Base-by-base conservation (phyloP, 2,113 vertebrate species). In the Phylloscopus trochiloides region DNA sequence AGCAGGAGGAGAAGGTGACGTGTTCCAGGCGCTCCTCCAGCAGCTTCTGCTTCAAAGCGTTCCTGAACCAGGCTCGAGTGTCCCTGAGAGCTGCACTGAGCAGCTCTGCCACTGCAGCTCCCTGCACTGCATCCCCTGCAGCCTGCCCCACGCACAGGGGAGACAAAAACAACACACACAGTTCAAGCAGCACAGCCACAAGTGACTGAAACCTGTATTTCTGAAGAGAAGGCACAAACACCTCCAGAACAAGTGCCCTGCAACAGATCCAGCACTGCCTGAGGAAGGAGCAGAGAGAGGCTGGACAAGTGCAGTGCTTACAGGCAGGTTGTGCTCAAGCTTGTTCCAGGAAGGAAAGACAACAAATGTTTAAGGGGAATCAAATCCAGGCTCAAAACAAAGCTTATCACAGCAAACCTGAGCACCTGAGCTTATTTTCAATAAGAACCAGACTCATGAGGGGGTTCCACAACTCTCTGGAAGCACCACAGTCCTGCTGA, bases 1-100 rank as follows among this genome's bases (percentile, higher is more conserved):
- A 8, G 12, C 0, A 0, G 10, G 10, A 21, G n/a, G 26, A 43
- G 85, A 97, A 94, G 0, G 0, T 0, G 28, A 93, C 32, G 0
- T 8, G 1, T 1, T 47, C 4, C 28, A 1, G 0, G 10, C 0
- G 0, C 22, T 76, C 28, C 16, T 6, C 5, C 74, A 97, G 4
- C 18, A 97, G 59, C 9, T 21, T 70, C 57, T 34, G 1, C 1
- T 52, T 45, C 10, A 97, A 71, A 59, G 1, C 12, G 1, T 6
- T 78, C 24, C 51, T 47, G 94, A 97, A 93, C 97, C 97, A 97
- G 34, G 8, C 6, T 24, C 38, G 90, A 87, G 91, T 4, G 0
- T 67, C 25, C 32, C 9, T 52, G 74, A 94, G 77, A 51, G 73
- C 29, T 34, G 24, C 58, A 14, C 1, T 11, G 47, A 97, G 62